Evolutionary conservation across 2,113 vertebrate genomes (phyloP).

Genomic region (Corapipo altera): DNA sequence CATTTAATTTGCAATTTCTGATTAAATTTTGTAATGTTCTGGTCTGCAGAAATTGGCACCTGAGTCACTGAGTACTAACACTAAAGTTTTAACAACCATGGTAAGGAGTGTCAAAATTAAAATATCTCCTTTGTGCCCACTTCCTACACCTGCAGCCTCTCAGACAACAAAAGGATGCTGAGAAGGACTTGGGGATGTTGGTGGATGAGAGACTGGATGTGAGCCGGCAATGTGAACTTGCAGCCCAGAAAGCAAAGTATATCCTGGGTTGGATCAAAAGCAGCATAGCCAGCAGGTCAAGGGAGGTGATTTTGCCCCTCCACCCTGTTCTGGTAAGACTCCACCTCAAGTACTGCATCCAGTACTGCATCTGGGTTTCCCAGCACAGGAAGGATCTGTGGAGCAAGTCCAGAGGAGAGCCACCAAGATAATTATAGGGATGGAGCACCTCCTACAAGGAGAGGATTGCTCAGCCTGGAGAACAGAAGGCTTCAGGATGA

Average conservation of each 20-base stretch:
- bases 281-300: fast-evolving
- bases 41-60: background rate
- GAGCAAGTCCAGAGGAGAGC: fast-evolving
- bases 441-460: background rate
- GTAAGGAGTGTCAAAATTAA: background rate
- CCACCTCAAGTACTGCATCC: background rate
- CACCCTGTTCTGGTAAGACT: background rate
- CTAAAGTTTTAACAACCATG: background rate
- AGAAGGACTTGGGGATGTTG: background rate
- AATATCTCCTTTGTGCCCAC: background rate
- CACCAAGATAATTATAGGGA: background rate
- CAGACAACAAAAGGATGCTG: background rate
- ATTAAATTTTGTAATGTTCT: background rate
- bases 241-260: background rate
- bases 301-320: background rate
- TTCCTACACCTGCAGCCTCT: background rate
- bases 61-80: background rate
- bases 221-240: background rate
- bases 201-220: background rate
- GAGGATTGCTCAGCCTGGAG: background rate
- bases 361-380: background rate
- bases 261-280: background rate
- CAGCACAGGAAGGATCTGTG: background rate
- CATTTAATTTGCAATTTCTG: background rate
- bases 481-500: background rate